phyloP scores from a whole-genome alignment of 2,888 invertebrate genomes.

The Tridacna gigas region DNA sequence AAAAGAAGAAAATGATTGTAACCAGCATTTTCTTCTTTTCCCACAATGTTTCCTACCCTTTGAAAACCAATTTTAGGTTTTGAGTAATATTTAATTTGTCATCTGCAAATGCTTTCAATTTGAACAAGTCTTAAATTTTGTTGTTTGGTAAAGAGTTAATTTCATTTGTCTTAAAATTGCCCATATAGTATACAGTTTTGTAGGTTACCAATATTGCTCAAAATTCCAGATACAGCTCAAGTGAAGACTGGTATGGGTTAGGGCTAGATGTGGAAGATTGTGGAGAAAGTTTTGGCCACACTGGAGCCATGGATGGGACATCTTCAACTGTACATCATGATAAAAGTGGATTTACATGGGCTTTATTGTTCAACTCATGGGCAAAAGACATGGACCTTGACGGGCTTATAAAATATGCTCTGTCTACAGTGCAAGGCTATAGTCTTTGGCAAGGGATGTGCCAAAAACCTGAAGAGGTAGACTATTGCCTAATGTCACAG shows the following conservation, averaged over 20 bases:
- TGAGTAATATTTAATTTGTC: too few species aligned
- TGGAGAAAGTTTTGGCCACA: slow-evolving; percentile 80
- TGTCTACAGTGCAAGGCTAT: slow-evolving; percentile 62
- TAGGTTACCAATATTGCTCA: background rate
- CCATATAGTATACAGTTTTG: too few species aligned
- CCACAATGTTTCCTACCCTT: too few species aligned
- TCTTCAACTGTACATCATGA: slow-evolving; percentile 76
- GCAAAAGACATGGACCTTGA: slow-evolving; percentile 79
- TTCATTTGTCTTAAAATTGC: too few species aligned
- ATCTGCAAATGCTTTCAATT: too few species aligned
- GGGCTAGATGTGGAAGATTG: slow-evolving; percentile 80
- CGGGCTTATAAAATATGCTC: slow-evolving; percentile 77
- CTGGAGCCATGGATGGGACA: slow-evolving; percentile 82
- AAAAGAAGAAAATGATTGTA: too few species aligned
- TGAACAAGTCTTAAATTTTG: too few species aligned
- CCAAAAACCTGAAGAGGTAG: background rate
- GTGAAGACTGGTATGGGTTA: slow-evolving; percentile 79
- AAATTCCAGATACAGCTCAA: background rate
- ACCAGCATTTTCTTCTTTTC: too few species aligned
- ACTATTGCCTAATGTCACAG: slow-evolving; percentile 50
- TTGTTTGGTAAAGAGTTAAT: too few species aligned
- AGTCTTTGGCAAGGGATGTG: slow-evolving; percentile 49
- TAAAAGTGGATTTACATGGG: slow-evolving; percentile 79
- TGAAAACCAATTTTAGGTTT: too few species aligned
- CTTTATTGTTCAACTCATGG: slow-evolving; percentile 79